phyloP scores from a whole-genome alignment of 2,888 invertebrate genomes.

The Ochropacha duplaris region DNA sequence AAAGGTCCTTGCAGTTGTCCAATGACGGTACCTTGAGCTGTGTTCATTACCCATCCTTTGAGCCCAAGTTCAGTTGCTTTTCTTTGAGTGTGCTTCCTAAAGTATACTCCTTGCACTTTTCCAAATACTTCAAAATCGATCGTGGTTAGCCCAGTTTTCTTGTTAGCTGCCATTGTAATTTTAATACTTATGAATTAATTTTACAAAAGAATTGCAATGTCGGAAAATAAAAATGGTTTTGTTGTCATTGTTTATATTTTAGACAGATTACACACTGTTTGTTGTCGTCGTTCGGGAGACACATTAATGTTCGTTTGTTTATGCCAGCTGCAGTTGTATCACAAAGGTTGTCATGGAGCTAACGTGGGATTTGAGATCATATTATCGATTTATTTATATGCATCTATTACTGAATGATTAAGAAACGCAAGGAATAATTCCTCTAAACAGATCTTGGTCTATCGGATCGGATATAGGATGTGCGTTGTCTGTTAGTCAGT shows the following conservation, averaged over 20 bases:
- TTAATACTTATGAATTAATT: neutral
- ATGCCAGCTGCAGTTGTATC: conserved; percentile 16
- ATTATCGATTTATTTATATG: neutral
- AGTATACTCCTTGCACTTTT: conserved; percentile 83
- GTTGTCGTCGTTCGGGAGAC: conserved; percentile 44
- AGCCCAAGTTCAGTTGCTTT: conserved; percentile 84
- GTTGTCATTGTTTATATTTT: conserved; percentile 15
- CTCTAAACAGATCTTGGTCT: too few relatives aligned
- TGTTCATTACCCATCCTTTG: conserved; percentile 90
- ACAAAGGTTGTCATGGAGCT: conserved; percentile 43
- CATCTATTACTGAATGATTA: too few relatives aligned
- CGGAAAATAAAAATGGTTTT: conserved; percentile 5
- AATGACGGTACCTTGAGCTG: conserved; percentile 85
- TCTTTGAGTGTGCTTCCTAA: conserved; percentile 85
- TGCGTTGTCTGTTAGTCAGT: too few relatives aligned
- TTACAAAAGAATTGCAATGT: neutral
- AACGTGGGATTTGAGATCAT: conserved; percentile 8
- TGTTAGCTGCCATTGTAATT: conserved; percentile 37
- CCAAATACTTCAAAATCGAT: conserved; percentile 84
- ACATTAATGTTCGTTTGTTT: conserved; percentile 11
- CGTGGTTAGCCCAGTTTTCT: conserved; percentile 44
- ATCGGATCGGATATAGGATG: too few relatives aligned
- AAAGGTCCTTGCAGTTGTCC: conserved; percentile 86
- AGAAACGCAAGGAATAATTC: too few relatives aligned
- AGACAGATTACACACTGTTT: conserved; percentile 21